Evolutionary conservation across 2,888 invertebrate genomes (phyloP).

Genomic region (Brachypterus glaber): DNA sequence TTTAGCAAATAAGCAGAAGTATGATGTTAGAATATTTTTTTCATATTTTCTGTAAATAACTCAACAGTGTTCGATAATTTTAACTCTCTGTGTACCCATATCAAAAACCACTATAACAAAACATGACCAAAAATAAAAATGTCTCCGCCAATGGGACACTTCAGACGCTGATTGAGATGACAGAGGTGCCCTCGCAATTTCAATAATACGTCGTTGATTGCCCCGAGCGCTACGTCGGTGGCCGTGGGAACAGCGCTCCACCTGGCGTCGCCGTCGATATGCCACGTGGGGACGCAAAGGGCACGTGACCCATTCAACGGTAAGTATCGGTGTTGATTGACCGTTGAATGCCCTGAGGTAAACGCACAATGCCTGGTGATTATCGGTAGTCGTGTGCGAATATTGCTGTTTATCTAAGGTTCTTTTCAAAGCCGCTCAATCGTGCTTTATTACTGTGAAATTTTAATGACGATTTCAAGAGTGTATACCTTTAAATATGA

Average conservation of each 20-base stretch:
- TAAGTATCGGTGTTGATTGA: constrained; percentile 37
- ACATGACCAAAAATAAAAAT: no score
- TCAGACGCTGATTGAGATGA: no score
- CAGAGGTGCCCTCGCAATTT: constrained; percentile 22
- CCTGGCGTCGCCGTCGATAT: constrained; percentile 27
- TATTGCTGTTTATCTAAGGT: constrained; percentile 30
- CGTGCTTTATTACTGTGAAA: constrained; percentile 14
- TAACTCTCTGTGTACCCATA: no score
- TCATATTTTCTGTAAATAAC: no score
- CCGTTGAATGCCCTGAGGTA: constrained; percentile 36
- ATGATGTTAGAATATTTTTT: no score
- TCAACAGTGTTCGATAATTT: no score
- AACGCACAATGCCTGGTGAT: constrained; percentile 35
- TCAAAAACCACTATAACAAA: no score
- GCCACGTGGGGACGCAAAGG: constrained; percentile 26
- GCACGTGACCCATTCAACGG: constrained; percentile 35
- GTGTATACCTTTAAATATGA: no score
- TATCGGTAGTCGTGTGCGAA: constrained; percentile 30
- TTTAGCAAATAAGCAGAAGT: no score
- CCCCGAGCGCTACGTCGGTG: constrained; percentile 22
- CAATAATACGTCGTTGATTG: constrained; percentile 30
- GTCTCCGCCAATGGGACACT: no score
- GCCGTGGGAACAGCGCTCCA: constrained; percentile 31
- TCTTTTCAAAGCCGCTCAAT: constrained; percentile 23
- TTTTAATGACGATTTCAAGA: constrained; percentile 9